Conservation (phyloP, 2,888 invertebrate species). For the Eutolmus rufibarbis region DNA sequence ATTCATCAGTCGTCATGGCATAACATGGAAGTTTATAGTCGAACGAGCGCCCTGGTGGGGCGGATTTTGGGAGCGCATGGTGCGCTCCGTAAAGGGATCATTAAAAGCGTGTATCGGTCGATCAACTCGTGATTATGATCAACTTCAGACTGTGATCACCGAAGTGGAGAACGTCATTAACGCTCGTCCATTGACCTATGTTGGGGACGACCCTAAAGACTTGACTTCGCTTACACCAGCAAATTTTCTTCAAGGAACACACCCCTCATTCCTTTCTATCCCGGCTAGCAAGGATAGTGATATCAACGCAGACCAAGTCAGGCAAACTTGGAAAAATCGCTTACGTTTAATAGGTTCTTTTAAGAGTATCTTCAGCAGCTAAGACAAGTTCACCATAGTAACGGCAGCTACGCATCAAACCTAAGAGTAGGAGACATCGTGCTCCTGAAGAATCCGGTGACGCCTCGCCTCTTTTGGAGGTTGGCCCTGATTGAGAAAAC, state of each 20-base stretch:
- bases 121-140: not conserved
- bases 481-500: no score
- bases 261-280: not conserved
- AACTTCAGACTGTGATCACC: not conserved
- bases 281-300: not conserved
- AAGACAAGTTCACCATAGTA: not conserved
- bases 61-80: not conserved
- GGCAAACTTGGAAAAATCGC: not conserved
- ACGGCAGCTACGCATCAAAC: not conserved
- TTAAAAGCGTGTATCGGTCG: not conserved
- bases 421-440: not conserved
- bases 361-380: not conserved
- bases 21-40: conserved; percentile 1
- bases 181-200: not conserved
- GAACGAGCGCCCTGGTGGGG: not conserved
- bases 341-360: not conserved
- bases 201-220: not conserved
- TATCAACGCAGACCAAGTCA: not conserved
- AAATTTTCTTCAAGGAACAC: not conserved
- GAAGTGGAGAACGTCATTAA: not conserved
- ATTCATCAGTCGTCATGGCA: not conserved
- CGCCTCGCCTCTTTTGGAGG: not conserved
- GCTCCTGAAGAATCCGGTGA: not conserved
- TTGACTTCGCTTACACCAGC: not conserved
- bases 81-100: not conserved